phyloP scores from a whole-genome alignment of 1,140 invertebrate species.

The Ceratitis capitata region DNA sequence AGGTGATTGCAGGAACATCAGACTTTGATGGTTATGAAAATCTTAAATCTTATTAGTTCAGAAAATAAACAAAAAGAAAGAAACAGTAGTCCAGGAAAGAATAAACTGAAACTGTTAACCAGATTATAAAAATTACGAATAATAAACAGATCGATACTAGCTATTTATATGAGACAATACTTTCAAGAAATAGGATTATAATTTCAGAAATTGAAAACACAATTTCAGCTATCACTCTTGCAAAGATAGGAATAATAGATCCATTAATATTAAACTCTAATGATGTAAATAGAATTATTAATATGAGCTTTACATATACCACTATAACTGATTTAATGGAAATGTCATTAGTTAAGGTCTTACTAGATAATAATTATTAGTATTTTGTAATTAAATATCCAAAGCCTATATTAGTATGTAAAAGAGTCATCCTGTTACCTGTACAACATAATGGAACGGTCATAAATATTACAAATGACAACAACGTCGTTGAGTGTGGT shows the following conservation, averaged over 20 bases:
- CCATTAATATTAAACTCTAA: no score
- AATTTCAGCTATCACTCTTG: no score
- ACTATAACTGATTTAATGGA: no score
- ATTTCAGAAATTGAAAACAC: no score
- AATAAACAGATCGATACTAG: conserved; percentile 50
- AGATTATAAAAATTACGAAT: conserved; percentile 52
- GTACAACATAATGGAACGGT: not conserved
- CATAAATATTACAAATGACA: not conserved
- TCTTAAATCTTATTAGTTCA: not conserved
- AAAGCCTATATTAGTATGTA: not conserved
- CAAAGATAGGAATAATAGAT: no score
- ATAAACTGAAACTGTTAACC: not conserved
- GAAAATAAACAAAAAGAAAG: not conserved
- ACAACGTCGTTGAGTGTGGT: not conserved
- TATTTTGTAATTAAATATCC: not conserved
- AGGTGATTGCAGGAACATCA: conserved; percentile 34
- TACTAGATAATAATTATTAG: no score
- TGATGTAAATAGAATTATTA: no score
- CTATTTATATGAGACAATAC: no score
- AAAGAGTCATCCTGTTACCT: not conserved
- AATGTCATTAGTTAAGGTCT: no score
- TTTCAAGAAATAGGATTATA: no score
- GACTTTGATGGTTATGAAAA: conserved; percentile 37
- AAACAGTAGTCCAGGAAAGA: no score
- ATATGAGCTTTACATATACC: no score